phyloP scores from a whole-genome alignment of 2,888 invertebrate species.

The Drosophila robusta region DNA sequence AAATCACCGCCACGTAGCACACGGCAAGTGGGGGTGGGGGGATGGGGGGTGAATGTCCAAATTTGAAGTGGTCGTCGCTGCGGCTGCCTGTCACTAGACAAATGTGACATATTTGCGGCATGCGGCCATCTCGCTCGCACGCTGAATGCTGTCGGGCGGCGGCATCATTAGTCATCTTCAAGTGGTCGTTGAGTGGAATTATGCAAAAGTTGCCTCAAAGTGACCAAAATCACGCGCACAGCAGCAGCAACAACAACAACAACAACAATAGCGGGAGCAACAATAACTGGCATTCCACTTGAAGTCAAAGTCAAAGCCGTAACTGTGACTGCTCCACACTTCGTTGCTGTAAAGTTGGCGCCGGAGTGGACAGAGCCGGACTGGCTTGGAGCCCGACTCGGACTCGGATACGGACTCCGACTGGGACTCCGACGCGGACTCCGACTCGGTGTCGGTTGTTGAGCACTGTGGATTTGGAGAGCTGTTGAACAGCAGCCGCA shows the following conservation, averaged over 20 bases:
- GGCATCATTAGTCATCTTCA: constrained; percentile 79
- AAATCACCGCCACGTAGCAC: constrained; percentile 60
- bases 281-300: constrained; percentile 45
- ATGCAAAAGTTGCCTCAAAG: constrained; percentile 65
- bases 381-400: not conserved
- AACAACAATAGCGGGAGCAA: constrained; percentile 29
- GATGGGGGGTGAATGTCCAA: constrained; percentile 12
- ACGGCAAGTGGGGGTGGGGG: constrained; percentile 1
- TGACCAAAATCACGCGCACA: constrained; percentile 63
- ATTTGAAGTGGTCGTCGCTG: constrained; percentile 67
- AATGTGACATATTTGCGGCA: constrained; percentile 74
- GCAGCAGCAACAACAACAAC: constrained; percentile 24
- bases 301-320: constrained; percentile 39
- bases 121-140: constrained; percentile 31
- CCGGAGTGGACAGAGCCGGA: constrained; percentile 6
- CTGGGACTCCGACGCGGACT: not conserved
- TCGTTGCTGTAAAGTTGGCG: constrained; percentile 27
- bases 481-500: constrained; percentile 17
- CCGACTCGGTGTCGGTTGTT: not conserved
- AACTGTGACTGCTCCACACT: constrained; percentile 43
- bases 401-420: not conserved
- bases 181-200: constrained; percentile 81
- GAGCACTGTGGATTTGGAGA: not conserved
- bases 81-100: constrained; percentile 58
- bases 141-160: constrained; percentile 14